Conservation (phyloP, 2,797 vertebrate species). For the Microchirus variegatus region DNA sequence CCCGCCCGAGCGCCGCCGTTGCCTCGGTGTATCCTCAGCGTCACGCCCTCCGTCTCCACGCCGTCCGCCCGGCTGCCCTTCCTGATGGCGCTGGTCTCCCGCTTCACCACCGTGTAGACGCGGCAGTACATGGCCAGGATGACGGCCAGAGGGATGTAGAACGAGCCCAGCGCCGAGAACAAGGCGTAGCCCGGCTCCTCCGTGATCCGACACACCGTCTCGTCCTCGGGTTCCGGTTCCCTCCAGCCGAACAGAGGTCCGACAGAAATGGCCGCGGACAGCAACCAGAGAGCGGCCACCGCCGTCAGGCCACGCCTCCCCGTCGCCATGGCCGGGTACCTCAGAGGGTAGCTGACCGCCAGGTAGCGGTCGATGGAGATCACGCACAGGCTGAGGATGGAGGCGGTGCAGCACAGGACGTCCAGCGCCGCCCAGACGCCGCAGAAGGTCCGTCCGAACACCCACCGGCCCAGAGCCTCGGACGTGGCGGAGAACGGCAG, state of each 20-base stretch:
- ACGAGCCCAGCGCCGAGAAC: constrained; percentile 82
- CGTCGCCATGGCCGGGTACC: constrained; percentile 76
- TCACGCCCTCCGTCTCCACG: constrained; percentile 84
- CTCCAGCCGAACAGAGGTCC: constrained; percentile 84
- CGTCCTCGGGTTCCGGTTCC: constrained; percentile 79
- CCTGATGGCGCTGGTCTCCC: constrained; percentile 57
- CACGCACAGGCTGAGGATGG: constrained; percentile 83
- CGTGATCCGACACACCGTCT: constrained; percentile 78
- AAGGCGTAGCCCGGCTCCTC: constrained; percentile 81
- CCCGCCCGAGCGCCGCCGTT: constrained; percentile 37
- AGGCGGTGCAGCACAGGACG: constrained; percentile 85
- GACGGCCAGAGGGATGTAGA: constrained; percentile 82
- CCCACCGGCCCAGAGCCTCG: constrained; percentile 80
- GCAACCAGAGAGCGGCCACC: constrained; percentile 76
- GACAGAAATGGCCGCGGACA: constrained; percentile 79
- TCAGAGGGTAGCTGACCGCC: constrained; percentile 82
- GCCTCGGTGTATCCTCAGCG: constrained; percentile 89
- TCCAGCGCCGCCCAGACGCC: constrained; percentile 82
- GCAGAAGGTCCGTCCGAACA: constrained; percentile 81
- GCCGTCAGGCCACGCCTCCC: constrained; percentile 69
- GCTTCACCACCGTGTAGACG: constrained; percentile 78
- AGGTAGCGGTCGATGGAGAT: constrained; percentile 85
- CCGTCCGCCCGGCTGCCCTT: constrained; percentile 82
- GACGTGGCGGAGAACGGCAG: constrained; percentile 81
- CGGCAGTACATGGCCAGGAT: constrained; percentile 84